phyloP scores from a whole-genome alignment of 2,888 invertebrate genomes.

The Spicauda simplicius region DNA sequence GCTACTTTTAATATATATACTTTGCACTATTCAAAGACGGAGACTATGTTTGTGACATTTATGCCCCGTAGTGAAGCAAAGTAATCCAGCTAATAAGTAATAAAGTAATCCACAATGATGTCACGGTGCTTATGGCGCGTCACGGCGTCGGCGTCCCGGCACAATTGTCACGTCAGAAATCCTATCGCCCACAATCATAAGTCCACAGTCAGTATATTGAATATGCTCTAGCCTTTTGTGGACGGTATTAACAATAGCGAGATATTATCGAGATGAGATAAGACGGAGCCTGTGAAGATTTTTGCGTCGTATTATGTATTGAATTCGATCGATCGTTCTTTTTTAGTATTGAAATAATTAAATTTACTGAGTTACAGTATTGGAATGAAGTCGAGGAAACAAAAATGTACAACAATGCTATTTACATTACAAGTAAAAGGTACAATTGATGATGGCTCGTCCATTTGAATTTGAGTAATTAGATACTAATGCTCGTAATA shows the following conservation, averaged over 20 bases:
- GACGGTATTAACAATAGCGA: slow-evolving; percentile 20
- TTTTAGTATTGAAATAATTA: not conserved
- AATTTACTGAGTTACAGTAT: no score
- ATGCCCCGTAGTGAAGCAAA: no score
- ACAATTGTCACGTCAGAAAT: slow-evolving; percentile 70
- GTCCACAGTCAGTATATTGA: slow-evolving; percentile 22
- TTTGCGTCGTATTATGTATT: slow-evolving; percentile 19
- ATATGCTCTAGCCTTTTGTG: slow-evolving; percentile 29
- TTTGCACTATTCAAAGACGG: no score
- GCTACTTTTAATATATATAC: no score
- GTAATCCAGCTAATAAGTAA: slow-evolving; percentile 12
- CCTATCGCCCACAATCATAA: slow-evolving; percentile 29
- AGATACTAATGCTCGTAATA: not conserved
- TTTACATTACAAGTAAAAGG: no score
- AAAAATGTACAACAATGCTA: no score
- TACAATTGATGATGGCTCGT: no score
- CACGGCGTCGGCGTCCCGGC: slow-evolving; percentile 51
- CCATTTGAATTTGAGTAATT: no score
- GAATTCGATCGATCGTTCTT: slow-evolving; percentile 2
- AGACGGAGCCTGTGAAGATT: slow-evolving; percentile 25
- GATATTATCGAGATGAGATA: slow-evolving; percentile 33
- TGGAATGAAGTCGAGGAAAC: no score
- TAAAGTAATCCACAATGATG: slow-evolving; percentile 12
- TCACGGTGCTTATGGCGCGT: slow-evolving; percentile 44
- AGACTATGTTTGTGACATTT: no score